These are phyloP conservation scores for Vulpes ferrilata DNA, from an alignment of 2,113 vertebrate genomes.

Conservation along the genomic window DNA sequence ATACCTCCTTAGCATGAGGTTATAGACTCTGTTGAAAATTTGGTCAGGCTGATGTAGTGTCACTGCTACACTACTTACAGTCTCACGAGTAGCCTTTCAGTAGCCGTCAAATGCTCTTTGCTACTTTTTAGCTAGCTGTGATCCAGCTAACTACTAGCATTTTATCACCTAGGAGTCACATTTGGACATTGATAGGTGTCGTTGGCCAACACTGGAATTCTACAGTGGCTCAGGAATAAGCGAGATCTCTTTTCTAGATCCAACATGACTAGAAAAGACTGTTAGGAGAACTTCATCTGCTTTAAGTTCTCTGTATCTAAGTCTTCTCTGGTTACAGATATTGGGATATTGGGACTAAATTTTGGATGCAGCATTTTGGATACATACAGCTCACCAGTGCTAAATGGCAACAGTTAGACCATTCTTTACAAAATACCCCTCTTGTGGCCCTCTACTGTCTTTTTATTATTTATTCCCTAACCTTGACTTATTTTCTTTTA, in stretches of 20 bases:
- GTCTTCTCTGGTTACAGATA: neutral
- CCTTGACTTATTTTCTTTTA: neutral
- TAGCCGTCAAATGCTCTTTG: conserved; percentile 40
- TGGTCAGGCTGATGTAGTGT: conserved; percentile 72
- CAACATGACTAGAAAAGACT: neutral
- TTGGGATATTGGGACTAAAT: neutral
- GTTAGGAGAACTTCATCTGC: neutral
- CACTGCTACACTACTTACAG: conserved; percentile 59
- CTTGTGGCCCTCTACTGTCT: neutral
- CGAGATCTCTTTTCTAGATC: neutral
- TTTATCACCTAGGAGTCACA: conserved; percentile 45
- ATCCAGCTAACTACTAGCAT: conserved; percentile 52
- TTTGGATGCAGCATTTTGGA: neutral
- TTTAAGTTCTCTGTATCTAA: neutral
- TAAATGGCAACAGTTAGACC: neutral
- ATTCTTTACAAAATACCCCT: neutral
- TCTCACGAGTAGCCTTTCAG: neutral
- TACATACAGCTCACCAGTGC: neutral
- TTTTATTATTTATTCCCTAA: neutral
- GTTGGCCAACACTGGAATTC: neutral
- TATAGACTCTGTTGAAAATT: conserved; percentile 50
- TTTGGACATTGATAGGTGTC: neutral
- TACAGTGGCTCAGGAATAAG: conserved; percentile 11
- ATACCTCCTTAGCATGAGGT: conserved; percentile 69
- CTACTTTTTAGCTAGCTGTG: conserved; percentile 39